Evolutionary conservation across 2,888 invertebrate species (phyloP), one percentile per base, ranked within the genome.

Genomic region (Zaprionus lineosus): DNA sequence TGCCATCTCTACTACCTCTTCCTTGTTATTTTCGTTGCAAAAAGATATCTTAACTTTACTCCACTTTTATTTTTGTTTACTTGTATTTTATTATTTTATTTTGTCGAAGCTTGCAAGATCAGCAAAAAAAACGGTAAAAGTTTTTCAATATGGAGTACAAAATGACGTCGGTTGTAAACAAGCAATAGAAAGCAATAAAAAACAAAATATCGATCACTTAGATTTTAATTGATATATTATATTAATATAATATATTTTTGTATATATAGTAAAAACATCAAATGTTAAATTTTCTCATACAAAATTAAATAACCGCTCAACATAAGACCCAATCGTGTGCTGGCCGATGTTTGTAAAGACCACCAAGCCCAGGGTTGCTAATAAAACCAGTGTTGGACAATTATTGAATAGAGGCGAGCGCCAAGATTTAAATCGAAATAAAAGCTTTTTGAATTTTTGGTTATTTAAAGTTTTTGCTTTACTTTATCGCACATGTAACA

Each of bases 401-500:
- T n/a, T n/a, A 2, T 26, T 5, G 14, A 8, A 8, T 24, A n/a
- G 6, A 0, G 3, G 1, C 24, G 39, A 11, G 43, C 58, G 72
- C 47, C 40, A 47, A 63, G 12, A 9, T 7, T 1, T 21, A 1
- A 21, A 11, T 51, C 55, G 2, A 18, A 72, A 65, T 67, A 41
- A 63, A 48, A 55, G 12, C 14, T 40, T 1, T 9, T 41, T 16
- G 52, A 8, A 15, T 51, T 28, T 72, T 69, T 66, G 67, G 73
- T 69, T 69, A 69, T 56, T 59, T 59, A 72, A 60, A 60, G 44
- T 40, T 51, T 65, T 69, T 44, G 26, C 19, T 75, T 75, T 66
- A 67, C 84, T 79, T 79, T 76, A 64, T 70, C 72, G 61, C 61
- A 64, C 40, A 34, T 53, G 5, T 64, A 71, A 75, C 84, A 68